Base-by-base conservation (phyloP, 2,888 invertebrate genomes). In the Phymatocera aterrima region DNA sequence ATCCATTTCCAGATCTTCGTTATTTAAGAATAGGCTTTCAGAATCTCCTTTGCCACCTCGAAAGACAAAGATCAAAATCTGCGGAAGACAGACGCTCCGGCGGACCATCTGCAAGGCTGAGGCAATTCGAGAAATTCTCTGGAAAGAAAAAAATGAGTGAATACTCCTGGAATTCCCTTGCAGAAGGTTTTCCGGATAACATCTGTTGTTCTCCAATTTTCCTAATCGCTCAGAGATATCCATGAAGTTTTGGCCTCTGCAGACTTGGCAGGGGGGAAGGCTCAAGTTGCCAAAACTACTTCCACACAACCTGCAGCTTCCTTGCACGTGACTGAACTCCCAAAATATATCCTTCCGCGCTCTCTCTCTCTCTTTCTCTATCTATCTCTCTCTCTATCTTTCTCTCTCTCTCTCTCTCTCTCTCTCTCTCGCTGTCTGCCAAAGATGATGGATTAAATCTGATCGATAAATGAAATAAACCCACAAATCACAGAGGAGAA, bases 131-230 rank as follows among this genome's bases (percentile, higher is more conserved):
- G 6, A 28, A 21, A 68, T 46, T 46, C n/a, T 37, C 46, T 1
- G 3, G 18, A 43, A 10, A 10, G 1, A 10, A 18, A 70, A 31
- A n/a, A 51, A 24, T 28, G 18, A 46, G 24, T 8, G 28, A 24
- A n/a, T 68, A 15, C 43, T 24, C 15, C 28, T 24, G 18, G 43
- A 40, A 15, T 68, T 40, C 28, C 24, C 15, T 43, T 6, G 46
- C 43, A 46, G 43, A 68, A 68, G 21, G 28, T 3, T 46, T 68
- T 43, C 28, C 24, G 46, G 24, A 68, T 46, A 68, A 43, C 68
- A 68, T 68, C 68, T 68, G 68, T 68, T 46, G 68, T 68, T 46
- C 46, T 46, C 68, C 68, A 68, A 68, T 68, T 68, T 68, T 68
- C 68, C 24, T 68, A 68, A 68, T 68, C 68, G 68, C 28, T 46